A percentile compares a stretch with the other conserved stretches of the same genome.
Conservation (phyloP, 2,113 vertebrate species). For the Melospiza melodia region DNA sequence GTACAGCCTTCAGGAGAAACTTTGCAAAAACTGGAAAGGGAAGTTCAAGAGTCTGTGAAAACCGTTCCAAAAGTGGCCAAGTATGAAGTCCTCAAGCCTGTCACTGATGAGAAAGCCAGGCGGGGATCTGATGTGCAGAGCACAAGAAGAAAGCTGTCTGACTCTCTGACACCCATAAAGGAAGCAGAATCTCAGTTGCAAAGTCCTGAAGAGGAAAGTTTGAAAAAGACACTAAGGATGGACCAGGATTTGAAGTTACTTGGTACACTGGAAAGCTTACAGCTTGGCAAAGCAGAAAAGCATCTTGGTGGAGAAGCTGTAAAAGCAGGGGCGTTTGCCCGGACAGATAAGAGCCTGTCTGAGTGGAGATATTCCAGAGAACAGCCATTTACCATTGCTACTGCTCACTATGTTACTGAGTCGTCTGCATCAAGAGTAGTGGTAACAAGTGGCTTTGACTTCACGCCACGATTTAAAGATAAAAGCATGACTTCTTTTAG, state of each 20-base stretch:
- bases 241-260: slow-evolving; percentile 27
- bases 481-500: slow-evolving; percentile 77
- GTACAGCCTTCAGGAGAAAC: slow-evolving; percentile 51
- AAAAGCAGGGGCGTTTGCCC: slow-evolving; percentile 59
- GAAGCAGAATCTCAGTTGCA: slow-evolving; percentile 79
- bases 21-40: slow-evolving; percentile 52
- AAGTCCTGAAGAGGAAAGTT: slow-evolving; percentile 72
- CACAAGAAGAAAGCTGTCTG: slow-evolving; percentile 70
- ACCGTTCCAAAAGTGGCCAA: slow-evolving; percentile 66
- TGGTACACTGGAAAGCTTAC: background rate
- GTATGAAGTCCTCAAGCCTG: slow-evolving; percentile 82
- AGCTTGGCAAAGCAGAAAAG: slow-evolving; percentile 28
- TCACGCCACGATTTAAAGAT: slow-evolving; percentile 62
- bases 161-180: slow-evolving; percentile 77
- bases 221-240: slow-evolving; percentile 37
- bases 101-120: slow-evolving; percentile 72
- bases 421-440: slow-evolving; percentile 81
- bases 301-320: slow-evolving; percentile 49
- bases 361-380: slow-evolving; percentile 79
- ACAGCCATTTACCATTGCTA: slow-evolving; percentile 74
- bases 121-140: slow-evolving; percentile 71
- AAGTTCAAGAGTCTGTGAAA: slow-evolving; percentile 68
- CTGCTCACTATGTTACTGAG: slow-evolving; percentile 79
- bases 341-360: slow-evolving; percentile 75
- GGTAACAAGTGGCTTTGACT: slow-evolving; percentile 79